phyloP scores from a whole-genome alignment of 2,888 invertebrate species.

The Thereva unica region DNA sequence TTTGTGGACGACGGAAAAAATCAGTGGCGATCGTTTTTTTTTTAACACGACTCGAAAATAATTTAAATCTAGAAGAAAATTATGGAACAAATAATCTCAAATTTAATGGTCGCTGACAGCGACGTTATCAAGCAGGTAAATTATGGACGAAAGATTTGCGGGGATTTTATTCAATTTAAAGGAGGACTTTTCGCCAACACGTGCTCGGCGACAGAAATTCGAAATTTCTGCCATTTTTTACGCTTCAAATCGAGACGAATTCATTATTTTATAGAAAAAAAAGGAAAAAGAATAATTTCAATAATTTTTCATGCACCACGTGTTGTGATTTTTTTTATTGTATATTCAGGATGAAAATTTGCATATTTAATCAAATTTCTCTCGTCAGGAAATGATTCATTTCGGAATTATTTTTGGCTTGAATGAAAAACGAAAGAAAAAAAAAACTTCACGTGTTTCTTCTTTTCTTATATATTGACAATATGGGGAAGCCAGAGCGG shows the following conservation, averaged over 20 bases:
- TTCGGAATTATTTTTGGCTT: slow-evolving; percentile 7
- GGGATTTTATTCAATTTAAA: slow-evolving; percentile 5
- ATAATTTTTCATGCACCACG: not conserved
- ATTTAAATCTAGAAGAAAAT: slow-evolving; percentile 11
- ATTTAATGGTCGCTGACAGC: slow-evolving; percentile 65
- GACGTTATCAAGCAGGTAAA: slow-evolving; percentile 65
- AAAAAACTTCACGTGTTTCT: slow-evolving; percentile 17
- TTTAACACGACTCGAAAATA: no score
- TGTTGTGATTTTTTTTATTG: slow-evolving; percentile 5
- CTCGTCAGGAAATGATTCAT: slow-evolving; percentile 12
- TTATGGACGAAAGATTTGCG: slow-evolving; percentile 16
- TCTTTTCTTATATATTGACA: slow-evolving; percentile 1
- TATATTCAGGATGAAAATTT: not conserved
- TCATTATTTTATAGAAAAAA: slow-evolving; percentile 10
- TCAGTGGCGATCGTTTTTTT: no score
- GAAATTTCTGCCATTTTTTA: not conserved
- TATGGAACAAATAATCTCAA: slow-evolving; percentile 67
- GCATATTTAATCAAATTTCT: no score
- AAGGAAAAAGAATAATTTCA: not conserved
- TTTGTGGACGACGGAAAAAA: no score
- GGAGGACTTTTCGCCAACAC: slow-evolving; percentile 8
- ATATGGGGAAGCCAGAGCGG: no score
- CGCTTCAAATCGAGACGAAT: not conserved
- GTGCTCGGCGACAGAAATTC: not conserved
- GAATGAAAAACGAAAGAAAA: no score